These are phyloP conservation scores for Calephelis virginiensis DNA, from an alignment of 1,140 invertebrate genomes.

Conservation along the genomic window DNA sequence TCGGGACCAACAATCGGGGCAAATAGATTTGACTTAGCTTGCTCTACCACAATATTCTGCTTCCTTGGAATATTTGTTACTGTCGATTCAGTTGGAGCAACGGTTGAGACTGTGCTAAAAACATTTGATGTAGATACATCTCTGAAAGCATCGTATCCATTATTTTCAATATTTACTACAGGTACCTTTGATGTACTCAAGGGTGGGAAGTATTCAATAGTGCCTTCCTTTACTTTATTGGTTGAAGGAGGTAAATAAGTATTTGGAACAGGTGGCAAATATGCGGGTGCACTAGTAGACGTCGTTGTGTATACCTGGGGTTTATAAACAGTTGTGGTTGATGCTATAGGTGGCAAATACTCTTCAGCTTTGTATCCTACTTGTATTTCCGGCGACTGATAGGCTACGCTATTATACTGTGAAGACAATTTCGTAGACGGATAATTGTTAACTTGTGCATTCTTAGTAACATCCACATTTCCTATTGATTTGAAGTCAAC, in stretches of 20 bases:
- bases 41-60: slow-evolving; percentile 66
- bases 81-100: slow-evolving; percentile 35
- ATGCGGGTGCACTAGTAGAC: slow-evolving; percentile 50
- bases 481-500: slow-evolving; percentile 31
- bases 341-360: slow-evolving; percentile 55
- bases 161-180: slow-evolving; percentile 17
- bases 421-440: slow-evolving; percentile 36
- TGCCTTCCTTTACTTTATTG: slow-evolving; percentile 17
- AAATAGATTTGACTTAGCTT: slow-evolving; percentile 63
- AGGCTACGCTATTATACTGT: slow-evolving; percentile 46
- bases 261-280: slow-evolving; percentile 51
- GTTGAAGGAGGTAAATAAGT: slow-evolving; percentile 29
- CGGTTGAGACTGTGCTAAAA: slow-evolving; percentile 36
- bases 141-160: slow-evolving; percentile 17
- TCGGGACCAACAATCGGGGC: slow-evolving; percentile 73
- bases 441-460: slow-evolving; percentile 9
- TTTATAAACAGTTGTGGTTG: slow-evolving; percentile 4
- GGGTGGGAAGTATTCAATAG: slow-evolving; percentile 34
- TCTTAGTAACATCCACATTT: neutral
- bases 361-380: slow-evolving; percentile 59
- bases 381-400: slow-evolving; percentile 60
- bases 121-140: slow-evolving; percentile 25
- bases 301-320: slow-evolving; percentile 20
- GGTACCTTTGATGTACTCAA: slow-evolving; percentile 19
- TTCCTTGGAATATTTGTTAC: slow-evolving; percentile 45